Evolutionary conservation across 1,140 invertebrate genomes (phyloP).

Genomic region (Euborellia annulipes): DNA sequence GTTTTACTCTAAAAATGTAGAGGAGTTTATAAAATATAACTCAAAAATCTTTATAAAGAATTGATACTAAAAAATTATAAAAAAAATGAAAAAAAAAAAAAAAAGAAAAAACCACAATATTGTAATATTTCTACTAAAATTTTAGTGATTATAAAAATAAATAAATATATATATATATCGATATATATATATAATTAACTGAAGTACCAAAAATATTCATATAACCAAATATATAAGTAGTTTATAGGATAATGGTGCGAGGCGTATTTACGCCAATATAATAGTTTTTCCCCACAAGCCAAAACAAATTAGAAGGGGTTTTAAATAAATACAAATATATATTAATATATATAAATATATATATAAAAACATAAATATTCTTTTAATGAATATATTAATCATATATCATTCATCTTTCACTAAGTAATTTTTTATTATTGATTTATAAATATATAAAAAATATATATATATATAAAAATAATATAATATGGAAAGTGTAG

Average conservation of each 20-base stretch:
- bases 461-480: too few relatives aligned
- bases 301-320: neutral
- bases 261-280: neutral
- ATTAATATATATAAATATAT: conserved; percentile 1
- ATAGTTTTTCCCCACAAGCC: neutral
- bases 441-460: too few relatives aligned
- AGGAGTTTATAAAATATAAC: conserved; percentile 2
- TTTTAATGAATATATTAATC: conserved; percentile 1
- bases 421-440: too few relatives aligned
- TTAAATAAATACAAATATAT: neutral
- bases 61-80: conserved; percentile 5
- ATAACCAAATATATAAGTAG: conserved; percentile 8
- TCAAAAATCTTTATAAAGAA: conserved; percentile 6
- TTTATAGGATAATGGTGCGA: conserved; percentile 2
- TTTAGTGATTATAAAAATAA: conserved; percentile 30
- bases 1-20: conserved; percentile 1
- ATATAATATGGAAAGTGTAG: too few relatives aligned
- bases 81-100: conserved; percentile 15
- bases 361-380: neutral
- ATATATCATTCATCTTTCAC: too few relatives aligned
- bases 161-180: too few relatives aligned
- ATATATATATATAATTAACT: conserved; percentile 31
- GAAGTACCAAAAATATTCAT: conserved; percentile 35
- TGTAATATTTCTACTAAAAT: conserved; percentile 39
- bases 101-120: conserved; percentile 26